A percentile compares a stretch with the other conserved stretches of the same genome.
phyloP scores from a whole-genome alignment of 2,113 vertebrate genomes.

The Rhipidura dahli region DNA sequence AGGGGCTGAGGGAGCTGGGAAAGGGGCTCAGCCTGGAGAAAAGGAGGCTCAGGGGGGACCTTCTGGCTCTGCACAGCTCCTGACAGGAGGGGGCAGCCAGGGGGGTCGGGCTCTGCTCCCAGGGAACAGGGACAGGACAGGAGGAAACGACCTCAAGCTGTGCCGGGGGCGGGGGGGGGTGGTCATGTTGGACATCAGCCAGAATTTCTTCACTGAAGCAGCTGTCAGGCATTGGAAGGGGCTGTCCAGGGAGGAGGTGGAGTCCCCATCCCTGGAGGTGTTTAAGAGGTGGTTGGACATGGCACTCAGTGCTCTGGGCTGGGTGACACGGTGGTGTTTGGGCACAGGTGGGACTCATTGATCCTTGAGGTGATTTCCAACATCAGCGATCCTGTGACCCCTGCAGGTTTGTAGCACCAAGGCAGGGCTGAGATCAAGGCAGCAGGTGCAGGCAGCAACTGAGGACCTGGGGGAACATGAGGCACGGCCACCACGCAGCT shows the following conservation, averaged over 20 bases:
- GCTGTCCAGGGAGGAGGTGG: not conserved
- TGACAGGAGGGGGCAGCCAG: not conserved
- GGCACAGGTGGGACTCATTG: not conserved
- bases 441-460: not conserved
- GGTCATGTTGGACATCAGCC: not conserved
- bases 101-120: not conserved
- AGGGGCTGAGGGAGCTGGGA: not conserved
- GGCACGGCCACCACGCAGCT: not conserved
- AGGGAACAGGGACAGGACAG: not conserved
- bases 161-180: too few relatives aligned
- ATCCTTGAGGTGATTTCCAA: not conserved
- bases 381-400: not conserved
- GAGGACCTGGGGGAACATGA: fast-evolving
- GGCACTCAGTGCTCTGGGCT: not conserved
- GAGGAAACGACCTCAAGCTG: fast-evolving
- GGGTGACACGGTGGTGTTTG: not conserved
- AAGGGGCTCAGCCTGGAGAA: not conserved
- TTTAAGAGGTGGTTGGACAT: not conserved
- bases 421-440: not conserved
- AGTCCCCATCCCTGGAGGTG: not conserved
- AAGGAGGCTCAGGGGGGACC: not conserved
- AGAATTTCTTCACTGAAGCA: not conserved
- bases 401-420: not conserved
- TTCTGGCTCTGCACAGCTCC: not conserved
- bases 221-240: fast-evolving